A percentile compares a stretch with the other conserved stretches of the same genome.
These are phyloP conservation scores for Pelecanoides urinatrix DNA, from an alignment of 2,113 vertebrate species.

Conservation along the genomic window DNA sequence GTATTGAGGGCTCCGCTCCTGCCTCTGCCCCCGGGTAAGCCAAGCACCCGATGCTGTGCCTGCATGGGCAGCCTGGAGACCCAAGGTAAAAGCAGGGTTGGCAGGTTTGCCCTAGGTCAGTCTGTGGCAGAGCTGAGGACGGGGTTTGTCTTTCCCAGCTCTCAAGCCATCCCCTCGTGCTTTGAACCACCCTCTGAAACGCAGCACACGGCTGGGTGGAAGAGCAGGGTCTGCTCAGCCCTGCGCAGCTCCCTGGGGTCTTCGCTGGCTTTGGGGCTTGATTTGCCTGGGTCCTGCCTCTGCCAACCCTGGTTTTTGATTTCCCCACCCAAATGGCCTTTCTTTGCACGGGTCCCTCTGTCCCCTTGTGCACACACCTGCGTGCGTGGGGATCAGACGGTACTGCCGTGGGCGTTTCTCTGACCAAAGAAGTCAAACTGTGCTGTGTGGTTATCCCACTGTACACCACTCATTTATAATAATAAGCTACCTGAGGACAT, in stretches of 20 bases:
- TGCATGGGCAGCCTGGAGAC: neutral
- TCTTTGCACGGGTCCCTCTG: neutral
- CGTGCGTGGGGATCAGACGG: neutral
- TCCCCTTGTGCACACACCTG: neutral
- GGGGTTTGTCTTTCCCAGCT: neutral
- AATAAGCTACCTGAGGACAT: neutral
- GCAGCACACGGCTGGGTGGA: neutral
- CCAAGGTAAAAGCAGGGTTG: neutral
- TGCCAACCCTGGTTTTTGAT: neutral
- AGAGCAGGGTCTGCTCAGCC: neutral
- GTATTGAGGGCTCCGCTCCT: neutral
- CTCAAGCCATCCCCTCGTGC: neutral
- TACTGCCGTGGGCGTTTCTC: rapidly evolving
- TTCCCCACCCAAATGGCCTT: neutral
- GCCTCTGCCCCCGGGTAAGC: neutral
- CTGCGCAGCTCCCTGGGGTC: neutral
- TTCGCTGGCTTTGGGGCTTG: no score
- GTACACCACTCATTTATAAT: neutral
- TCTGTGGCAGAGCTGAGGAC: neutral
- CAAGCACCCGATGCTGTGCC: neutral
- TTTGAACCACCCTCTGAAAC: neutral
- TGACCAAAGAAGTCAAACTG: neutral
- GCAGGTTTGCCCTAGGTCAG: neutral
- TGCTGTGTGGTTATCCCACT: no score
- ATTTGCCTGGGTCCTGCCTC: neutral